Evolutionary conservation across 2,113 vertebrate genomes (phyloP), one percentile per base, ranked within the genome.

Genomic region (Cercopithecus mona): DNA sequence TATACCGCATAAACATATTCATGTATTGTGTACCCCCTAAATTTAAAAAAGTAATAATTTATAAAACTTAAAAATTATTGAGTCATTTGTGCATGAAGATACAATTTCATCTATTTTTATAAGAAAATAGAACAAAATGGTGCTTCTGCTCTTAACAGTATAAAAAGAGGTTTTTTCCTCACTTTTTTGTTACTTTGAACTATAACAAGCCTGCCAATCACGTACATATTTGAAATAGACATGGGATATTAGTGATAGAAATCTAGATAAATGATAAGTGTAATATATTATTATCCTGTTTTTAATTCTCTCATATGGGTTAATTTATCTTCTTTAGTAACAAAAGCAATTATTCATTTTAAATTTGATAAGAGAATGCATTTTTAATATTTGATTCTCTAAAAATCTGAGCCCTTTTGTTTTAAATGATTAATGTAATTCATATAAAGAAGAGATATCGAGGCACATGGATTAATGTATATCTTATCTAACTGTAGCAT

Each of bases 311-410:
- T 64, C 13, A 18, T 80, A 70, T 7, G 85, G 87, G 27, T 55
- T 72, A 80, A 64, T 92, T 76, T 93, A 82, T 92, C 38, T 96
- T 97, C n/a, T 78, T 94, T 76, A 96, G 81, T 84, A 94, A 61
- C 6, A 90, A 13, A 52, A 30, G 9, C 11, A 79, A 81, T 11
- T 80, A 57, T 92, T 93, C 81, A 78, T 91, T 96, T 90, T 94
- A 92, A 83, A 93, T 90, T 64, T 43, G 35, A 83, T 68, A 81
- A 7, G 14, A 50, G 2, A 84, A 85, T 85, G 9, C 14, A 96
- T 75, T 78, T 93, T 96, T 80, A 95, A 90, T 83, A 79, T 40
- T 79, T 95, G 76, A 20, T 3, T 80, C 7, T 87, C 30, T 90
- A 40, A 92, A 72, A 75, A 23, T 80, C 83, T 94, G 50, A 23